Conservation (phyloP, 2,888 invertebrate genomes). For the Parochlus steinenii region DNA sequence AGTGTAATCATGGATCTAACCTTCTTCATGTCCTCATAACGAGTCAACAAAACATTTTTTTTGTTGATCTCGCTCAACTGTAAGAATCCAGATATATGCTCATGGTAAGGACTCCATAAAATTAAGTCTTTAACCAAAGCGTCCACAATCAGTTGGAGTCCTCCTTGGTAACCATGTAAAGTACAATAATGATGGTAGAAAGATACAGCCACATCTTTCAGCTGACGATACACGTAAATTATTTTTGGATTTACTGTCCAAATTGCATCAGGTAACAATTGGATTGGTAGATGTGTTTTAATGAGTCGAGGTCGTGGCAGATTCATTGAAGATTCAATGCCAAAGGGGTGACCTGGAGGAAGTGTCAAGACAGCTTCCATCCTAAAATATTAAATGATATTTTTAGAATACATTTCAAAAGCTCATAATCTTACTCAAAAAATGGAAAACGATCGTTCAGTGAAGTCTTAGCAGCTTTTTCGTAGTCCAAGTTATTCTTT, state of each 20-base stretch:
- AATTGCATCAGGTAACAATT: background rate
- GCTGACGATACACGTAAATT: slow-evolving; percentile 67
- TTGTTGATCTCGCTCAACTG: slow-evolving; percentile 21
- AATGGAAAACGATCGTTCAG: slow-evolving; percentile 10
- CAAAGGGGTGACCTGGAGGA: background rate
- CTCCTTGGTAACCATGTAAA: slow-evolving; percentile 16
- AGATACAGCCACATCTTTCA: slow-evolving; percentile 65
- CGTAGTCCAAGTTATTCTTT: slow-evolving; percentile 17
- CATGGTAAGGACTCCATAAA: slow-evolving; percentile 25
- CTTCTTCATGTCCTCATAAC: slow-evolving; percentile 25
- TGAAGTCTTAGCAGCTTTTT: slow-evolving; percentile 12
- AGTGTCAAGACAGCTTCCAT: background rate
- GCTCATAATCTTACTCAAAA: slow-evolving; percentile 1
- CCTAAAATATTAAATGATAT: background rate
- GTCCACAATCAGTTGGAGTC: slow-evolving; percentile 16
- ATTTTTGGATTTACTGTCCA: slow-evolving; percentile 20
- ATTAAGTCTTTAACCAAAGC: slow-evolving; percentile 19
- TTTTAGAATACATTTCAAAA: background rate
- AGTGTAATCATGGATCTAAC: slow-evolving; percentile 20
- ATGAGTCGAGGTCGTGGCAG: background rate
- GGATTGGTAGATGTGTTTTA: background rate
- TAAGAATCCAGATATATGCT: slow-evolving; percentile 26
- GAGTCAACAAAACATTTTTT: slow-evolving; percentile 23
- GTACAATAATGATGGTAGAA: slow-evolving; percentile 39
- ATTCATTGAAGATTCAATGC: background rate